Evolutionary conservation across 2,113 vertebrate species (phyloP).

Genomic region (Crotophaga sulcirostris): DNA sequence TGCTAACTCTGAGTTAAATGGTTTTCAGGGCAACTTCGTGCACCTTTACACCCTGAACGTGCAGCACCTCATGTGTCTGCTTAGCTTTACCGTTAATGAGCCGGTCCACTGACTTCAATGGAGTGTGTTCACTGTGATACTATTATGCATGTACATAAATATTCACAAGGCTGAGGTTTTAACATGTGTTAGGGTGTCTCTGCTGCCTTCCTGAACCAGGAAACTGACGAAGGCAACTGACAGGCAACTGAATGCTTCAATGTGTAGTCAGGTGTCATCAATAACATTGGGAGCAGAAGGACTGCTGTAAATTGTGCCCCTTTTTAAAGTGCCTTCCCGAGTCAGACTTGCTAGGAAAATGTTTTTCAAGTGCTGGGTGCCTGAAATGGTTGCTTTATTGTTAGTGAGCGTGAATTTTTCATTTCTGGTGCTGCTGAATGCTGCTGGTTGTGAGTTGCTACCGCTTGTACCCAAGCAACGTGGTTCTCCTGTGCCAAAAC

Average conservation of each 20-base stretch:
- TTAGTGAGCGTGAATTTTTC: background rate
- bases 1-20: background rate
- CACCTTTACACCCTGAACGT: accelerated
- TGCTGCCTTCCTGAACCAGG: background rate
- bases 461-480: background rate
- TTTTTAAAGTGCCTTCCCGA: background rate
- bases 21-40: background rate
- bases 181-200: too few species aligned
- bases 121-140: background rate
- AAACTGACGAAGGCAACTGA: background rate
- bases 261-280: background rate
- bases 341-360: background rate
- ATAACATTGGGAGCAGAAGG: background rate
- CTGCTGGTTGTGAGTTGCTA: background rate
- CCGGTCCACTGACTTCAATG: background rate
- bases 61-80: background rate
- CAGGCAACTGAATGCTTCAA: background rate
- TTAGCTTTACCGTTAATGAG: background rate
- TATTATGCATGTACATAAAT: accelerated
- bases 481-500: background rate
- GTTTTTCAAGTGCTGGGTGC: background rate
- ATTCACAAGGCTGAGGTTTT: background rate
- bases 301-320: background rate
- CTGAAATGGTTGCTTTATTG: background rate
- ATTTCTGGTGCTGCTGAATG: background rate